Evolutionary conservation across 2,888 invertebrate genomes (phyloP).

Genomic region (Leucophenga montana): DNA sequence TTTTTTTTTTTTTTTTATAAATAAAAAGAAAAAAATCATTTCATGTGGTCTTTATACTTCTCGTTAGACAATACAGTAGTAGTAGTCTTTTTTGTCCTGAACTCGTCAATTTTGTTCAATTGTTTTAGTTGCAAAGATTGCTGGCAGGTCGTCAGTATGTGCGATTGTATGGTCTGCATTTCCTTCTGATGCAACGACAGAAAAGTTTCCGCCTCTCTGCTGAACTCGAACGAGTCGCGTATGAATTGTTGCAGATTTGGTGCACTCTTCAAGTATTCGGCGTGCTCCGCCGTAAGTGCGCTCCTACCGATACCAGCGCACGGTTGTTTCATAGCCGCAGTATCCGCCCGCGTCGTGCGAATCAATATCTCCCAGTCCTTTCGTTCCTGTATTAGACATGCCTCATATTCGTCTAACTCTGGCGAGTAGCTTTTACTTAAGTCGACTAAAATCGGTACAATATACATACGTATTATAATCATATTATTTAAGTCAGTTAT

Average conservation of each 20-base stretch:
- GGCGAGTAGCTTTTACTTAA: no score
- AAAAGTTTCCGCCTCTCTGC: conserved; percentile 50
- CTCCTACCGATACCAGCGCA: conserved; percentile 30
- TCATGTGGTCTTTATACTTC: not conserved
- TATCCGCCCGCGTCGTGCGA: conserved; percentile 38
- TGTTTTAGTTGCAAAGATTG: conserved; percentile 34
- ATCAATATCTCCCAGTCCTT: conserved; percentile 50
- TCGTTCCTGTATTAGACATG: conserved; percentile 48
- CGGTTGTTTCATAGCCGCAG: conserved; percentile 36
- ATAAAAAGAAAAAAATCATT: no score
- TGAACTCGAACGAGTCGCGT: conserved; percentile 56
- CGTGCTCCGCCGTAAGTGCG: conserved; percentile 56
- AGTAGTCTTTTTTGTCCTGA: not conserved
- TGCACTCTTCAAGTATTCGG: conserved; percentile 50
- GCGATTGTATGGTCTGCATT: conserved; percentile 49
- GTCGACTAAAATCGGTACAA: no score
- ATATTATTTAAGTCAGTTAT: no score
- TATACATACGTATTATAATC: no score
- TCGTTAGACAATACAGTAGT: not conserved
- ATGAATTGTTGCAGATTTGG: conserved; percentile 58
- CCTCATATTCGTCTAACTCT: conserved; percentile 37
- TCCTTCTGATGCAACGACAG: conserved; percentile 48
- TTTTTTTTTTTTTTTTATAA: no score
- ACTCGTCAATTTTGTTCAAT: conserved; percentile 33
- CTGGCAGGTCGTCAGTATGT: conserved; percentile 48